Base-by-base conservation (phyloP, 2,797 vertebrate species). In the Huso huso region DNA sequence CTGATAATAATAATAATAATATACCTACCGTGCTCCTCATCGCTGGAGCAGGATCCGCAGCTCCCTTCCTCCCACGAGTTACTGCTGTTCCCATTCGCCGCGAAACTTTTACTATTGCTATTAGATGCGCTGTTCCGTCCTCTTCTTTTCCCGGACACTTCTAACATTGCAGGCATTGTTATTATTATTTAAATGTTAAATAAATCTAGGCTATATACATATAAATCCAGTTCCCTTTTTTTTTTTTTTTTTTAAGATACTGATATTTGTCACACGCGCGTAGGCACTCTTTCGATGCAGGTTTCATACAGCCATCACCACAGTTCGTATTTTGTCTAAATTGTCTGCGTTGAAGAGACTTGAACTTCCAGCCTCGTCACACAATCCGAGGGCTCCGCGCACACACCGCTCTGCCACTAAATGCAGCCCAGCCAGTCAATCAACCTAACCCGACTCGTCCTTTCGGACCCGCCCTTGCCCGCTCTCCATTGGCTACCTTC, bases 31-130 rank as follows among this genome's bases (percentile, higher is more conserved):
- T 94, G 93, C 83, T 97, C 94, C 71, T 96, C 94, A 82, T 96
- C 94, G 82, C 93, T 95, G 76, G 93, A 95, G 23, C 23, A 37
- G 55, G 92, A 94, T 68, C 90, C 93, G 78, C 92, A 94, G 82
- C 91, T 94, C 77, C 94, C 93, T 79, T 97, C 94, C 87, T 94
- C 94, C 78, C 93, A 94, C 80, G 91, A 94, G 84, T 83, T 86
- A 75, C 88, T 83, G 76, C 83, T 86, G 77, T 87, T 90, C 76
- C 91, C 93, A 80, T 92, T 92, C 65, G 81, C 74, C 10, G 86
- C 82, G 75, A 94, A 88, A 83, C 82, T 94, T 92, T 96, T 94
- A 66, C 79, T 91, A 67, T 81, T 79, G 53, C 74, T 66, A n/a
- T 75, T 72, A 6, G 84, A 83, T 50, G 91, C 67, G 51, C 79